Conservation (phyloP, 2,797 vertebrate genomes). For the Erpetoichthys calabaricus region DNA sequence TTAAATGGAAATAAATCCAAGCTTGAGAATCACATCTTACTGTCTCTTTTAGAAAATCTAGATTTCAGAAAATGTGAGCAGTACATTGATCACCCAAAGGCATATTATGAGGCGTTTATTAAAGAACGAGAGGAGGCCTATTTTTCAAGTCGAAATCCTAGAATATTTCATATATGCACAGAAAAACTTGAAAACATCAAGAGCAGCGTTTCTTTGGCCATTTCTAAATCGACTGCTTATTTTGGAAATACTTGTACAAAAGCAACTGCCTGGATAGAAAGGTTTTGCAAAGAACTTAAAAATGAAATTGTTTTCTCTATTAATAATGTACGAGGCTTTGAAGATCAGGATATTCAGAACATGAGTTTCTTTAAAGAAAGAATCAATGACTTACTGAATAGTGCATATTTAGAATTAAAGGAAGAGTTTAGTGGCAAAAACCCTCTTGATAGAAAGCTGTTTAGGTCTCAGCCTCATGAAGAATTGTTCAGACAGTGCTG, state of each 20-base stretch:
- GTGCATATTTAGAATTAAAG: slow-evolving; percentile 2
- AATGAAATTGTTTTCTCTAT: slow-evolving; percentile 28
- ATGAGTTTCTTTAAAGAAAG: slow-evolving; percentile 28
- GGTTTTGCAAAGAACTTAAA: slow-evolving; percentile 27
- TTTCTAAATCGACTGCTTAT: slow-evolving; percentile 22
- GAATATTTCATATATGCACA: slow-evolving; percentile 18
- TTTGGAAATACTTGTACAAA: slow-evolving; percentile 18
- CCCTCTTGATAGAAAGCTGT: slow-evolving; percentile 16
- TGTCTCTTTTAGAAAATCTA: slow-evolving; percentile 34
- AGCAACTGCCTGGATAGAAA: slow-evolving; percentile 29
- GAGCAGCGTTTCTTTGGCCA: slow-evolving; percentile 18
- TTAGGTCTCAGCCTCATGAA: slow-evolving; percentile 20
- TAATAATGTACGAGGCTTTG: slow-evolving; percentile 20
- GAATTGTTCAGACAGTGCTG: slow-evolving; percentile 38
- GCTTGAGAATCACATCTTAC: slow-evolving; percentile 36
- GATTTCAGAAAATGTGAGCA: slow-evolving; percentile 28
- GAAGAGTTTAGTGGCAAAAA: slow-evolving; percentile 1
- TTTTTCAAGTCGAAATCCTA: too few species aligned
- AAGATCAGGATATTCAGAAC: slow-evolving; percentile 32
- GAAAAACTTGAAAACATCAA: slow-evolving; percentile 14
- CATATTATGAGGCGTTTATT: slow-evolving; percentile 27
- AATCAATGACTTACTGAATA: slow-evolving; percentile 16
- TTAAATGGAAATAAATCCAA: slow-evolving; percentile 30
- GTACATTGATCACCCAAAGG: slow-evolving; percentile 20
- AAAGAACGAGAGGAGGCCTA: slow-evolving; percentile 15